A percentile compares a stretch with the other conserved stretches of the same genome.
phyloP scores from a whole-genome alignment of 2,113 vertebrate genomes.

The Triplophysa rosa region DNA sequence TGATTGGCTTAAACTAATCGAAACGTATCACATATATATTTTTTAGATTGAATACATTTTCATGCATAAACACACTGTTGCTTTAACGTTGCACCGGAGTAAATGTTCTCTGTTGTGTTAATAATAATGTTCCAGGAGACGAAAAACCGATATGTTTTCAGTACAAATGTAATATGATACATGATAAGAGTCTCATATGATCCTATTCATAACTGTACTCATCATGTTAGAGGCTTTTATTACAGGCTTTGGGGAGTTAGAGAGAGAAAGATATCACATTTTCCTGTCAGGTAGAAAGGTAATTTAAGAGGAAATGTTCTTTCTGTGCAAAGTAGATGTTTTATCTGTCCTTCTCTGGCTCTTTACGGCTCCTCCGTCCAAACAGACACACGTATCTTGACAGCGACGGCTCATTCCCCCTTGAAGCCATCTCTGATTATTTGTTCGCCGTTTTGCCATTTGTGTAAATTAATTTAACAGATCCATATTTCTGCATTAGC shows the following conservation, averaged over 20 bases:
- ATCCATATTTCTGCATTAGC: background rate
- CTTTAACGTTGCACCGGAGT: background rate
- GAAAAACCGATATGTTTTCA: constrained; percentile 1
- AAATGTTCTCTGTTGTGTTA: background rate
- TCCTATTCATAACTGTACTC: constrained; percentile 45
- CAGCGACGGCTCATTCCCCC: constrained; percentile 47
- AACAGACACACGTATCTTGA: constrained; percentile 56
- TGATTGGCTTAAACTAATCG: background rate
- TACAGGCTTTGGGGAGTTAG: constrained; percentile 34
- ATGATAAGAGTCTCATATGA: constrained; percentile 38
- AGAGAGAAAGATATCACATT: constrained; percentile 32
- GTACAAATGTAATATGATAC: constrained; percentile 19
- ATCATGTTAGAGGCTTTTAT: constrained; percentile 45
- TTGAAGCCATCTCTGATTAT: constrained; percentile 36
- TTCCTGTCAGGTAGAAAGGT: constrained; percentile 41
- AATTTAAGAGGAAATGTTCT: constrained; percentile 47
- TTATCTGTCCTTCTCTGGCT: constrained; percentile 50
- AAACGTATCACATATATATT: background rate
- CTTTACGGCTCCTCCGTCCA: constrained; percentile 4
- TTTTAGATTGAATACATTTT: background rate
- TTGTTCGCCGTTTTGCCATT: constrained; percentile 9
- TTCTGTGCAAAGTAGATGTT: constrained; percentile 49
- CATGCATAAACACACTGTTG: background rate
- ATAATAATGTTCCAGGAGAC: constrained; percentile 1
- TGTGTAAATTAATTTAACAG: background rate